phyloP scores from a whole-genome alignment of 2,113 vertebrate genomes.

The Mandrillus leucophaeus region DNA sequence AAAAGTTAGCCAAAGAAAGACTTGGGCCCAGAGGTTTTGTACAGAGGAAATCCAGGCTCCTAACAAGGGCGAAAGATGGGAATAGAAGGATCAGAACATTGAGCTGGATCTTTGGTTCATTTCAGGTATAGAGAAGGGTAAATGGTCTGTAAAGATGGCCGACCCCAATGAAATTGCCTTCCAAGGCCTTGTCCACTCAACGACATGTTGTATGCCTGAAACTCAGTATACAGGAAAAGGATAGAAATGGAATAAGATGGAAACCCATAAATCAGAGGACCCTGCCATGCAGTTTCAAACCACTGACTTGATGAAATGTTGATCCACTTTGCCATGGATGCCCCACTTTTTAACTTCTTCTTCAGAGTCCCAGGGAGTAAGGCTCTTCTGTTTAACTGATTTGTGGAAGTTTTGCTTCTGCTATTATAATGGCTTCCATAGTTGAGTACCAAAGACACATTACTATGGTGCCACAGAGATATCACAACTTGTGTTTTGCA shows the following conservation, averaged over 20 bases:
- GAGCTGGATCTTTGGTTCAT: neutral
- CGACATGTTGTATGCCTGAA: neutral
- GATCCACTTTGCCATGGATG: neutral
- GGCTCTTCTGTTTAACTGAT: neutral
- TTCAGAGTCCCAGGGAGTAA: neutral
- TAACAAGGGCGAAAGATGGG: neutral
- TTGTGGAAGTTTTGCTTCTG: neutral
- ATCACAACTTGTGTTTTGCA: neutral
- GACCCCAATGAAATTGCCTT: neutral
- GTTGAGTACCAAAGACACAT: neutral
- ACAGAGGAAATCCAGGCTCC: neutral
- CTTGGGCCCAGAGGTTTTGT: neutral
- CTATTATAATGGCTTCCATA: neutral
- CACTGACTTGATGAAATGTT: neutral
- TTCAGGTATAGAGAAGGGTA: neutral
- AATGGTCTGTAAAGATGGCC: too few species aligned
- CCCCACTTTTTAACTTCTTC: neutral
- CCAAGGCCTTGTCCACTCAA: neutral
- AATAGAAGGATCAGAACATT: neutral
- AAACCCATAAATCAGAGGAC: neutral
- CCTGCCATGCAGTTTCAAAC: neutral
- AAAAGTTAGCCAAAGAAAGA: neutral
- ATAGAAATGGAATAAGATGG: neutral
- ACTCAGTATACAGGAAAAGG: neutral
- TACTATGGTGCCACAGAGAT: neutral